phyloP scores from a whole-genome alignment of 2,113 vertebrate species.

The Carollia perspicillata region DNA sequence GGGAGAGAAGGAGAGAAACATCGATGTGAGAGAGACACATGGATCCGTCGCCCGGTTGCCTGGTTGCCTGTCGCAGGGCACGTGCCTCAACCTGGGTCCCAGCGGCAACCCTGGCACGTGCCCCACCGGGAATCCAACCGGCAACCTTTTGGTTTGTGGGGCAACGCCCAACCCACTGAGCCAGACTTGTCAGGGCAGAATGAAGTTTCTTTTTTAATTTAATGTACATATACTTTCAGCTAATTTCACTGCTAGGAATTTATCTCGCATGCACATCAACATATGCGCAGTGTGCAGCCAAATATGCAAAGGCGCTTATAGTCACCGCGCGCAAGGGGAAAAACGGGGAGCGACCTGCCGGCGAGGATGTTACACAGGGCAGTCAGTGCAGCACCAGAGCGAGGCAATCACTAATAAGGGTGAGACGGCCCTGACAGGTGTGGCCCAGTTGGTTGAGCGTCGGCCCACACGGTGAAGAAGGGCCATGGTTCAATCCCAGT shows the following conservation, averaged over 20 bases:
- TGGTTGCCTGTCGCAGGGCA: too few relatives aligned
- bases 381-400: neutral
- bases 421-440: neutral
- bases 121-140: too few relatives aligned
- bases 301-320: neutral
- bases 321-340: neutral
- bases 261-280: neutral
- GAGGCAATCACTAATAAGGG: neutral
- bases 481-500: too few relatives aligned
- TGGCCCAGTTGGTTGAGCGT: too few relatives aligned
- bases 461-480: too few relatives aligned
- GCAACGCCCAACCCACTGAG: too few relatives aligned
- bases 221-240: neutral
- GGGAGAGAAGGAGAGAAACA: too few relatives aligned
- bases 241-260: slow-evolving; percentile 10
- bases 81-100: too few relatives aligned
- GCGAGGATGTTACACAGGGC: neutral
- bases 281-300: neutral
- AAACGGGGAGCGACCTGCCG: neutral
- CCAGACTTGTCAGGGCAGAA: neutral
- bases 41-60: too few relatives aligned
- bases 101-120: too few relatives aligned
- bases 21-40: too few relatives aligned
- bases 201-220: neutral
- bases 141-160: too few relatives aligned